Base-by-base conservation (phyloP, 2,797 vertebrate species). In the Protosalanx chinensis region DNA sequence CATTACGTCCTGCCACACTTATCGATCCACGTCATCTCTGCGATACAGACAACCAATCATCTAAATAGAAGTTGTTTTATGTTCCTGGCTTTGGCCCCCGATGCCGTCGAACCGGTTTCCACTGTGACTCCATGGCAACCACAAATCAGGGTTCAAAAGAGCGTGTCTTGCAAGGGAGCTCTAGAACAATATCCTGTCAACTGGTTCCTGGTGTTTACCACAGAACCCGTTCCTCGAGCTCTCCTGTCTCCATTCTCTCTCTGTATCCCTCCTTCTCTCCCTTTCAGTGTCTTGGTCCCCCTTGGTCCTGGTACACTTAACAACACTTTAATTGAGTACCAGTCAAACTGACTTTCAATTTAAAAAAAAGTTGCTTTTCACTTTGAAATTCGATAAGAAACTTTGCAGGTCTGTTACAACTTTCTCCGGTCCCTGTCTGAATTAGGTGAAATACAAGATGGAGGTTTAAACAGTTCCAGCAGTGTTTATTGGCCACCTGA, bases 31-130 rank as follows among this genome's bases (percentile, higher is more conserved):
- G 13, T 71, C 30, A 71, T 53, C 29, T 65, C 79, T 71, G 78
- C 70, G 72, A 16, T 12, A 15, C 33, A 20, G 73, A 70, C 74
- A 6, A 69, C 66, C 32, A 59, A 80, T 74, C 77, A 18, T 66
- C 61, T 6, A 23, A 74, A 85, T 81, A 85, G 79, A 78, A 80
- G 10, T 37, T 49, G 74, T 84, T 84, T 86, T 86, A 83, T 88
- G 63, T 72, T 58, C 35, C 3, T 16, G 10, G 18, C 41, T 51
- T 29, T 5, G 27, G 18, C 53, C 35, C 67, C 65, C 0, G 72
- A 51, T 77, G 82, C 20, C n/a, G 71, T 80, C 76, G 29, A 76
- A 84, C 82, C 68, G 73, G 87, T 87, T 86, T 78, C 72, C 66
- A 80, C 67, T 1, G 77, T 76, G 67, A 30, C 71, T 81, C 79